These are phyloP conservation scores for Nasonovia ribisnigri DNA, from an alignment of 2,888 invertebrate species.

Conservation along the genomic window DNA sequence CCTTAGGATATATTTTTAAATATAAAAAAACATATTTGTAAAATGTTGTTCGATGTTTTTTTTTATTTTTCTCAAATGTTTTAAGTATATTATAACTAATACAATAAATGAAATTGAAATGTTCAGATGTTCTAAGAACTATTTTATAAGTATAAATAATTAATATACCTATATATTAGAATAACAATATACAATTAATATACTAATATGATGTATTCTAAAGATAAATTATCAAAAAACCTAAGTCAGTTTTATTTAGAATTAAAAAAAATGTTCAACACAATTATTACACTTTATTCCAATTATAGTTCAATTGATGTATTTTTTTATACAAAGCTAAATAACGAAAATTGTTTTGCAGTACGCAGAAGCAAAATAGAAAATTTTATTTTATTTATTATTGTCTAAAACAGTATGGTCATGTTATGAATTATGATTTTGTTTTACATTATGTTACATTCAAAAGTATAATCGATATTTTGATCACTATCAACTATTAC, in stretches of 20 bases:
- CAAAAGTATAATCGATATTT: background rate
- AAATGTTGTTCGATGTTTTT: background rate
- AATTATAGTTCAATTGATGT: background rate
- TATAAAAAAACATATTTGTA: background rate
- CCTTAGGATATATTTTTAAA: background rate
- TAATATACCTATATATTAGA: background rate
- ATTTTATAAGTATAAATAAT: background rate
- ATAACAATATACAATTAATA: background rate
- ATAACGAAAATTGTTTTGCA: background rate
- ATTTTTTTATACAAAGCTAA: background rate
- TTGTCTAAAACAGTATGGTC: background rate
- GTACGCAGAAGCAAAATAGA: background rate
- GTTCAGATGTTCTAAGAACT: background rate
- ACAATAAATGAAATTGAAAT: background rate
- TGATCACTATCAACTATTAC: background rate
- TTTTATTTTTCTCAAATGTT: background rate
- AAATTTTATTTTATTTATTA: background rate
- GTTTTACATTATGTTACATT: background rate
- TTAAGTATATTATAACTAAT: background rate
- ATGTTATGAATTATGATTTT: background rate
- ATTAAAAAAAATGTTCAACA: background rate
- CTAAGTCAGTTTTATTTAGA: background rate
- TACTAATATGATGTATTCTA: background rate
- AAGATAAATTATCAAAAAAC: background rate
- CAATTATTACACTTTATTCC: background rate